Base-by-base conservation (phyloP, 2,113 vertebrate genomes). In the Tringa solitaria region DNA sequence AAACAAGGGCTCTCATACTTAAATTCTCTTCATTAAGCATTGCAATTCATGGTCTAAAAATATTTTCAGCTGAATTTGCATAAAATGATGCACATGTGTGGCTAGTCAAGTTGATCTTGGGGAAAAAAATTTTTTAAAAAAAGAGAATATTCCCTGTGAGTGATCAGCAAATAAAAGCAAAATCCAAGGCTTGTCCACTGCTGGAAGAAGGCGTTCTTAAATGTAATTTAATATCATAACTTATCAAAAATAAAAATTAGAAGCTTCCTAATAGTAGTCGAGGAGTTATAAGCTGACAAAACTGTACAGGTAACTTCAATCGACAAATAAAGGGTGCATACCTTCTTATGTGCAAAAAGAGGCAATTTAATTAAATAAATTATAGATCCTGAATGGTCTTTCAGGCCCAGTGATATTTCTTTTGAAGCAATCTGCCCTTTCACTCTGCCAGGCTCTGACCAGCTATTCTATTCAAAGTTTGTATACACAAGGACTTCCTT, bases 1-100 rank as follows among this genome's bases (percentile, higher is more conserved):
- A 81, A 89, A 28, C 9, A 2, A 64, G 12, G 32, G 22, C 30
- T 75, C 51, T 91, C 46, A 12, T 65, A 80, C 27, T 87, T 84
- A 78, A 89, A 78, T 65, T 82, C 28, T 82, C 84, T 82, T 95
- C 65, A 87, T 84, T 89, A 93, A 82, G 12, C 60, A 87, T 43
- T 82, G 3, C 37, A 56, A 89, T 95, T 93, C 72, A 82, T 67
- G 20, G 20, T 17, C 41, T 81, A 53, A 89, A 95, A 89, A 33
- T 56, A 4, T 84, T 95, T 84, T 74, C 33, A 70, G n/a, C 9
- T 87, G 56, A 91, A 75, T 93, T 87, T 93, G 17, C 73, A 78
- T 37, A 81, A 93, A 91, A 89, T 0, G 0, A 69, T 53, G 27
- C 33, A 81, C 54, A 57, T 92, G 84, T 69, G 77, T 63, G 13